Evolutionary conservation across 53 echinoderm and acorn worm species (phyloP).

Genomic region (Glandiceps talaboti): DNA sequence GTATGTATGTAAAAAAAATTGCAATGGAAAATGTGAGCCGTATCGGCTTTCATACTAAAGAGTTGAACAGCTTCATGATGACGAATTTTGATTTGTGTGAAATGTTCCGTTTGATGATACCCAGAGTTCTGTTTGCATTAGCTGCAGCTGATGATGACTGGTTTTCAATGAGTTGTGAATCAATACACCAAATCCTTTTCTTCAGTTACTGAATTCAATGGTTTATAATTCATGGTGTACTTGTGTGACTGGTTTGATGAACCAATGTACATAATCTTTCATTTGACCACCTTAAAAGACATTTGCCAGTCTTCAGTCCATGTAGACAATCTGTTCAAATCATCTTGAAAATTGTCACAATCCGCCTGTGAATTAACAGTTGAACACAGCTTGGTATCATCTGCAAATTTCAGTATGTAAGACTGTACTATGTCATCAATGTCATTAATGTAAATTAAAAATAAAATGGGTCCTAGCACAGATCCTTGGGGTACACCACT

Average conservation of each 20-base stretch:
- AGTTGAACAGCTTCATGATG: not conserved
- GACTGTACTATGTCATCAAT: slow-evolving; percentile 1
- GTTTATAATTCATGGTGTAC: not conserved
- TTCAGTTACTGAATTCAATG: not conserved
- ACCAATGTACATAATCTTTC: slow-evolving; percentile 13
- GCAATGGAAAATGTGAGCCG: no score
- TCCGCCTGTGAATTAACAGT: not conserved
- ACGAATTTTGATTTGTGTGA: not conserved
- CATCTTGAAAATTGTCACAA: not conserved
- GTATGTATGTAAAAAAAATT: no score
- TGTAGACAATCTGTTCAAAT: not conserved
- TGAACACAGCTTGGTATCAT: slow-evolving; percentile 18
- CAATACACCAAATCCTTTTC: slow-evolving; percentile 13
- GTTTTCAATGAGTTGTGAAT: slow-evolving; percentile 4
- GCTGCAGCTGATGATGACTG: slow-evolving; percentile 3
- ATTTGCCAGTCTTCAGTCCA: slow-evolving; percentile 16
- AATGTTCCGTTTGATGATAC: not conserved
- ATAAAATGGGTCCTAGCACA: slow-evolving; percentile 7
- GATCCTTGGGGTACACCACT: not conserved
- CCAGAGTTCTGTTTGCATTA: not conserved
- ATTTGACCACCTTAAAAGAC: slow-evolving; percentile 22
- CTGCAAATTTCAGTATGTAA: slow-evolving; percentile 6
- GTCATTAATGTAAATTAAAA: slow-evolving; percentile 22
- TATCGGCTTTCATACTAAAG: no score
- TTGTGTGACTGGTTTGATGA: not conserved